phyloP scores from a whole-genome alignment of 2,888 invertebrate species.

The Thysanoteuthis rhombus region DNA sequence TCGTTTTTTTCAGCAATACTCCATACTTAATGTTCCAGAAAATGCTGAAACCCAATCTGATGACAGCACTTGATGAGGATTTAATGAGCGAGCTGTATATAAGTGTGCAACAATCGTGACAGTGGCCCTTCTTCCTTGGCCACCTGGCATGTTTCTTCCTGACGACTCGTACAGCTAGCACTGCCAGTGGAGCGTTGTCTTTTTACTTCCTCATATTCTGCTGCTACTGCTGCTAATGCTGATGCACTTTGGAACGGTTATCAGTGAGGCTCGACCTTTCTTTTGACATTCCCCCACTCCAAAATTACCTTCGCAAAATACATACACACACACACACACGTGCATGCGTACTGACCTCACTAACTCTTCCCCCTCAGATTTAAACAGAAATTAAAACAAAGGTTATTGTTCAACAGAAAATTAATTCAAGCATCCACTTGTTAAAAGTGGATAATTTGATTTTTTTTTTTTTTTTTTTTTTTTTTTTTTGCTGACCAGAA shows the following conservation, averaged over 20 bases:
- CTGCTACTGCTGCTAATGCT: background rate
- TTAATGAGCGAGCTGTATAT: background rate
- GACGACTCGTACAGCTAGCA: background rate
- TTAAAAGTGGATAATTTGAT: too few species aligned
- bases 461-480: too few species aligned
- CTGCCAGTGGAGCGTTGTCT: background rate
- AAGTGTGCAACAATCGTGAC: background rate
- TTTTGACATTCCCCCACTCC: background rate
- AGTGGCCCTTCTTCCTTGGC: background rate
- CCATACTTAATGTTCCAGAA: background rate
- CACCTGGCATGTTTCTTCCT: background rate
- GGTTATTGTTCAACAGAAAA: background rate
- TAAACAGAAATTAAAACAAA: background rate
- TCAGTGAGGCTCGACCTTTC: background rate
- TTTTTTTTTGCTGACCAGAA: background rate
- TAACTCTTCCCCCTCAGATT: background rate
- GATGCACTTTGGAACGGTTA: background rate
- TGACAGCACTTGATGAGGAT: background rate
- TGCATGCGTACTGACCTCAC: background rate
- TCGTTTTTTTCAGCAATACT: background rate
- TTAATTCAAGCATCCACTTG: background rate
- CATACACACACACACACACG: background rate
- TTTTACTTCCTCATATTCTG: background rate
- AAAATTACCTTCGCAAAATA: background rate
- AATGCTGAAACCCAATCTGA: background rate